A percentile compares a stretch with the other conserved stretches of the same genome.
Evolutionary conservation across 2,888 invertebrate species (phyloP).

Genomic region (Scaptomyza tumidula): DNA sequence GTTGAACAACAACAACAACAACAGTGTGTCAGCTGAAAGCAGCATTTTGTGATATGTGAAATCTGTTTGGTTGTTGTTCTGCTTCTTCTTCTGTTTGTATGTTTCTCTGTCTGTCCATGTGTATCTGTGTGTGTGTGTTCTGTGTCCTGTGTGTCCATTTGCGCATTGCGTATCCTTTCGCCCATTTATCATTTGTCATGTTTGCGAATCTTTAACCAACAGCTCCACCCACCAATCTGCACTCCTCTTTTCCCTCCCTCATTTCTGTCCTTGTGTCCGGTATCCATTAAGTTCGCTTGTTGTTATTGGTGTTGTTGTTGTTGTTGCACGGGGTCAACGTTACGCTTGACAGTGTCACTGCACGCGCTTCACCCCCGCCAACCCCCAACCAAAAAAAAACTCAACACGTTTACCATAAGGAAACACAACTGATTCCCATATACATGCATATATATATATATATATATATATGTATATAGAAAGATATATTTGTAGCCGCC

Average conservation of each 20-base stretch:
- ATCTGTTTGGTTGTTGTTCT: conserved; percentile 18
- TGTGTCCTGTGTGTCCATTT: conserved; percentile 33
- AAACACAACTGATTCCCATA: conserved; percentile 31
- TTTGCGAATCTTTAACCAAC: conserved; percentile 69
- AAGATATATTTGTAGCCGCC: conserved; percentile 4
- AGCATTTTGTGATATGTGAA: conserved; percentile 46
- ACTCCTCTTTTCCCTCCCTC: neutral
- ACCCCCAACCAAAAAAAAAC: neutral
- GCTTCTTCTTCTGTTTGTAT: neutral
- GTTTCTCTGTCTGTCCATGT: conserved; percentile 11
- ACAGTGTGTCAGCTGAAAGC: conserved; percentile 25
- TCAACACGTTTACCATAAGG: neutral
- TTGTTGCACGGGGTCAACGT: conserved; percentile 70
- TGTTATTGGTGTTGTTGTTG: conserved; percentile 30
- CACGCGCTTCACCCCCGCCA: conserved; percentile 43
- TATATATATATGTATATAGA: neutral
- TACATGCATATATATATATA: neutral
- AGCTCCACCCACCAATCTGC: conserved; percentile 5
- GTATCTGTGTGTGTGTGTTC: conserved; percentile 4
- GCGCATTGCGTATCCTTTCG: conserved; percentile 69
- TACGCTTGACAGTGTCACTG: conserved; percentile 69
- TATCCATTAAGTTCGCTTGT: conserved; percentile 25
- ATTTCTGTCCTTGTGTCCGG: neutral
- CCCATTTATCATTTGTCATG: conserved; percentile 75
- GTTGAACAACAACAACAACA: neutral